These are phyloP conservation scores for Callithrix jacchus DNA, from an alignment of 2,113 vertebrate species.

Conservation along the genomic window DNA sequence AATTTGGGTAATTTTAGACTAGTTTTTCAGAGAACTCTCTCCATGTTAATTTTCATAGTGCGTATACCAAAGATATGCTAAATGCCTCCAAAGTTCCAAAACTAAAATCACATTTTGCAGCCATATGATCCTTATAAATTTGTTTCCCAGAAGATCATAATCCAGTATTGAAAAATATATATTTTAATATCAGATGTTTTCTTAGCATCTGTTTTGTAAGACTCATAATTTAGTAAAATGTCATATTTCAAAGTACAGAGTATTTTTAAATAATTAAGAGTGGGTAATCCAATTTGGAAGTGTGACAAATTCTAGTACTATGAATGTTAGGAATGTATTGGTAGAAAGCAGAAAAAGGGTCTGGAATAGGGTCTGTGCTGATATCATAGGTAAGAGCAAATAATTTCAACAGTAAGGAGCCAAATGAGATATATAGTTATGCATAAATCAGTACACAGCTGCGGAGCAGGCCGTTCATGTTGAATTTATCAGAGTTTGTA, in stretches of 20 bases:
- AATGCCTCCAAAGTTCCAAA: slow-evolving; percentile 72
- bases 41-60: slow-evolving; percentile 66
- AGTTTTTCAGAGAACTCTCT: slow-evolving; percentile 64
- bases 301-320: slow-evolving; percentile 37
- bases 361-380: slow-evolving; percentile 8
- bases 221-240: slow-evolving; percentile 80
- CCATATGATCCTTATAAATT: slow-evolving; percentile 83
- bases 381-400: slow-evolving; percentile 1
- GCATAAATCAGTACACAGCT: slow-evolving; percentile 61
- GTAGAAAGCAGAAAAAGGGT: background rate
- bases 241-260: slow-evolving; percentile 81
- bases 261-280: slow-evolving; percentile 80
- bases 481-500: slow-evolving; percentile 35
- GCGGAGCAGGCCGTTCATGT: slow-evolving; percentile 31
- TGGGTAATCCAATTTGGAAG: slow-evolving; percentile 68
- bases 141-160: slow-evolving; percentile 74
- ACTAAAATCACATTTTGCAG: slow-evolving; percentile 80
- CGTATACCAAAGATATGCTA: slow-evolving; percentile 55
- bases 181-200: slow-evolving; percentile 83
- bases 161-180: slow-evolving; percentile 69
- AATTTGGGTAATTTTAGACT: background rate
- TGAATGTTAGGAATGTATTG: background rate
- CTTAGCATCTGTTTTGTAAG: slow-evolving; percentile 82
- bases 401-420: background rate
- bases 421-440: background rate